Base-by-base conservation (phyloP, 23 tunicate species). In the Ciona savignyi region DNA sequence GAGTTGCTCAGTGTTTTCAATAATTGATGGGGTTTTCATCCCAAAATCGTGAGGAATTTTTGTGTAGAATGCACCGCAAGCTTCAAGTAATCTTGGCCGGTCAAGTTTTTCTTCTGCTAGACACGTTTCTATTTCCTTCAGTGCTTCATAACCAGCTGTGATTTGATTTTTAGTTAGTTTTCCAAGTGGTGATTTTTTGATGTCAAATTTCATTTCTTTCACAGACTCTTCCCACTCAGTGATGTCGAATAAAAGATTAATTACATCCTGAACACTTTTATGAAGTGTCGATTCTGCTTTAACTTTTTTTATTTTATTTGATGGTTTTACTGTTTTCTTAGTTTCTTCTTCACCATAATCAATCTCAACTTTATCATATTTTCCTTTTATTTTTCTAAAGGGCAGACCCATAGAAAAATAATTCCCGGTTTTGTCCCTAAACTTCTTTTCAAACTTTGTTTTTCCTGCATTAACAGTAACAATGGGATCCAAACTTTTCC, bases 31-130 rank as follows among this genome's bases (percentile, higher is more conserved):
- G 31, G 75, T 31, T 70, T 70, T 83, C 90, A 90, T 83, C 22
- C 90, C 90, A 84, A 90, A 90, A 60, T 83, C 86, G 35, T 90
- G 97, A 1, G 97, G 97, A 62, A 90, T 83, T 67, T 90, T 70
- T 25, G 90, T 90, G 86, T 90, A 90, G 73, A 90, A 90, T 67
- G 82, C 84, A 62, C 88, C 82, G 72, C 88, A 82, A 51, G 88
- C 88, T 34, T 82, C 81, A 20, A 29, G 42, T 27, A 88, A 24
- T n/a, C 34, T 70, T n/a, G 65, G 35, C 21, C 69, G 34, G 68
- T 68, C 49, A 11, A 67, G 24, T 22, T 35, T 65, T 4, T 35
- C 77, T 49, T 77, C 29, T 4, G 48, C 35, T 29, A 82, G 23
- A 61, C 77, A 68, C 19, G 48, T 49, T 72, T 82, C 96, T 28